Conservation (phyloP, 2,888 invertebrate genomes). For the Arctia plantaginis region DNA sequence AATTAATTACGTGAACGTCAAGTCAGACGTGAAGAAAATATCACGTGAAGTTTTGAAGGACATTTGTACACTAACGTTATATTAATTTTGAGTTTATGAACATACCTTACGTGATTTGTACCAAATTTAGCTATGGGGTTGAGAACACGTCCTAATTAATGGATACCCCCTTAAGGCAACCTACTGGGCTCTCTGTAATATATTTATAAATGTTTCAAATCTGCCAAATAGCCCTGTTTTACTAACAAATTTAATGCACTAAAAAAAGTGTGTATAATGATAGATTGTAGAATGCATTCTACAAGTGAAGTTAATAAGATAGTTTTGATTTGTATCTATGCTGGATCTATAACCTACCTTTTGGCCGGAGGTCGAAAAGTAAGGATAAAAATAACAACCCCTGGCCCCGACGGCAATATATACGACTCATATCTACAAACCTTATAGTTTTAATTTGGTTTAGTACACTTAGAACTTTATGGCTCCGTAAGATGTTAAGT, state of each 20-base stretch:
- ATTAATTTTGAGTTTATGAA: not conserved
- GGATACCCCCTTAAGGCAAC: not conserved
- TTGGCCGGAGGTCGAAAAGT: not conserved
- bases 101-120: not conserved
- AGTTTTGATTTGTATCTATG: not conserved
- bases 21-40: no score
- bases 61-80: not conserved
- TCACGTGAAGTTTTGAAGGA: not conserved
- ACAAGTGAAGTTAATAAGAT: not conserved
- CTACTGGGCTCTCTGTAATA: not conserved
- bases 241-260: not conserved
- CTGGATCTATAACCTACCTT: not conserved
- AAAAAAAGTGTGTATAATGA: not conserved
- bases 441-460: slow-evolving; percentile 15
- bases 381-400: not conserved
- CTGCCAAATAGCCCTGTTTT: not conserved
- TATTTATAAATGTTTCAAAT: not conserved
- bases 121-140: not conserved
- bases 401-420: not conserved
- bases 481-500: slow-evolving; percentile 42
- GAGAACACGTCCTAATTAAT: not conserved
- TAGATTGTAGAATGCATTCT: slow-evolving; percentile 11
- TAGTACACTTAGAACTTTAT: slow-evolving; percentile 29
- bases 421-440: not conserved
- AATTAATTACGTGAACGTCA: not conserved